Conservation (phyloP, 2,113 vertebrate genomes). For the Camarhynchus parvulus region DNA sequence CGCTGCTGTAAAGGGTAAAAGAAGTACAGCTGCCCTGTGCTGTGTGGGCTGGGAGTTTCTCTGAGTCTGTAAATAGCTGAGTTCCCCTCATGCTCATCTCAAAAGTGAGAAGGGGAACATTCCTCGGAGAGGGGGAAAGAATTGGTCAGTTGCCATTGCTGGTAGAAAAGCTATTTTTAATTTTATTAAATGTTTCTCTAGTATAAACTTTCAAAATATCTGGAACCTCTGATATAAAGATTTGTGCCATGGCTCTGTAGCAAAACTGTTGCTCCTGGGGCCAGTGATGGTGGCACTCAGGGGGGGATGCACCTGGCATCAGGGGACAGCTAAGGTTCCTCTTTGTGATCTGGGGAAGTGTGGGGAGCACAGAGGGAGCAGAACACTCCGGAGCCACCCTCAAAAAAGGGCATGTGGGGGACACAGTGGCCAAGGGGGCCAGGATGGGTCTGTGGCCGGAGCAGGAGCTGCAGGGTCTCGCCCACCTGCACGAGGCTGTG, state of each 20-base stretch:
- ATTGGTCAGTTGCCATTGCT: accelerated
- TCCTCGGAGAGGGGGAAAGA: background rate
- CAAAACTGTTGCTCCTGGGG: background rate
- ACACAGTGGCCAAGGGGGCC: accelerated
- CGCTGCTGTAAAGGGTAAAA: background rate
- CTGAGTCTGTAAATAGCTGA: background rate
- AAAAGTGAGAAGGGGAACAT: slow-evolving; percentile 41
- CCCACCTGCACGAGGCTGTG: slow-evolving; percentile 45
- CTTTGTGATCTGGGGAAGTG: background rate
- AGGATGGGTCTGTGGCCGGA: background rate
- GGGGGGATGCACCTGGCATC: accelerated
- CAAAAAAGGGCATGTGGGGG: accelerated
- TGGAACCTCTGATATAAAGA: background rate
- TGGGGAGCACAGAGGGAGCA: accelerated
- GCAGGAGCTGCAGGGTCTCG: background rate
- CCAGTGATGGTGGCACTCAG: background rate
- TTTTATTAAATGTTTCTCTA: slow-evolving; percentile 1
- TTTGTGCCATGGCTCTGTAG: accelerated
- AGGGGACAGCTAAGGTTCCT: background rate
- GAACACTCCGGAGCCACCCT: accelerated
- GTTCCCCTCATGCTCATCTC: background rate
- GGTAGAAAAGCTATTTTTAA: slow-evolving; percentile 41
- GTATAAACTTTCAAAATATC: slow-evolving; percentile 32
- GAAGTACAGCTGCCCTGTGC: accelerated
- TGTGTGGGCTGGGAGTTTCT: background rate